phyloP scores from a whole-genome alignment of 2,113 vertebrate genomes.

The Anser cygnoides region DNA sequence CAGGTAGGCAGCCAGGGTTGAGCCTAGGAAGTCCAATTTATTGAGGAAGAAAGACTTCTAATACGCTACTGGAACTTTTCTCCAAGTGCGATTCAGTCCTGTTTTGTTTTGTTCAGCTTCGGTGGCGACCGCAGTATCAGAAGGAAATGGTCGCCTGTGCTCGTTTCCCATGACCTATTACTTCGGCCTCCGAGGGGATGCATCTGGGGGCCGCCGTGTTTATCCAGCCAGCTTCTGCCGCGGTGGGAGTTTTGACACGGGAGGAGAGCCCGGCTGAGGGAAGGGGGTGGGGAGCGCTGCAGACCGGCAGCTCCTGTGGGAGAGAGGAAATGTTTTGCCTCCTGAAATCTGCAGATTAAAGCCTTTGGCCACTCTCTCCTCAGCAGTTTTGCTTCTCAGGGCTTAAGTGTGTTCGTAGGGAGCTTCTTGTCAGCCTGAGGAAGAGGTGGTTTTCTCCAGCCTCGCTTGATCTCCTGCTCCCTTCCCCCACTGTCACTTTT shows the following conservation, averaged over 20 bases:
- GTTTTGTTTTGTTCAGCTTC: conserved; percentile 35
- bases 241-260: conserved; percentile 41
- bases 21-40: neutral
- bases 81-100: neutral
- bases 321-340: conserved; percentile 39
- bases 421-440: neutral
- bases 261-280: conserved; percentile 29
- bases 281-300: accelerated
- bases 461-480: neutral
- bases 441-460: conserved; percentile 37
- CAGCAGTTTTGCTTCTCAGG: neutral
- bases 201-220: conserved; percentile 55
- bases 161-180: conserved; percentile 64
- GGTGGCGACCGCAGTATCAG: conserved; percentile 34
- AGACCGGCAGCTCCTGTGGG: conserved; percentile 40
- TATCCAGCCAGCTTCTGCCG: conserved; percentile 61
- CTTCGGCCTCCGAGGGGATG: conserved; percentile 45
- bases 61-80: neutral
- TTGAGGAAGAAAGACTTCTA: neutral
- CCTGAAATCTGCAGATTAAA: conserved; percentile 47
- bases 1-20: neutral
- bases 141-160: conserved; percentile 54
- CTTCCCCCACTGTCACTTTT: conserved; percentile 57
- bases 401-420: conserved; percentile 12
- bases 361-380: conserved; percentile 18